Base-by-base conservation (phyloP, 2,888 invertebrate species). In the Clepsis dumicolana region DNA sequence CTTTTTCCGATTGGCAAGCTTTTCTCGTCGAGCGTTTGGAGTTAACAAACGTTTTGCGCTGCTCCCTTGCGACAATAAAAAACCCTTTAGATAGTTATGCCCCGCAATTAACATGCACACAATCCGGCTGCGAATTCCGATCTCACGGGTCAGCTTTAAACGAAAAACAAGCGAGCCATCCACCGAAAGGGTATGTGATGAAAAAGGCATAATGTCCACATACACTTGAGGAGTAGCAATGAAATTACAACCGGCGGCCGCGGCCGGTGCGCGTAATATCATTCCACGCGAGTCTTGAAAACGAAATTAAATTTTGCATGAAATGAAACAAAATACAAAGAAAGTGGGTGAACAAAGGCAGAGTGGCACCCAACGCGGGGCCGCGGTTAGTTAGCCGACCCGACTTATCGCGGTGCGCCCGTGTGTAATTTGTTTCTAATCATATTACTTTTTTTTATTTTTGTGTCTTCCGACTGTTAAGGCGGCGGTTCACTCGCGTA, bases 281-380 rank as follows among this genome's bases (percentile, higher is more conserved):
- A 92, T 92, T 93, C 93, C 93, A 81, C 83, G 86, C 93, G 93
- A 91, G 91, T 93, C 93, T 93, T 93, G 91, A 90, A 91, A 91
- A 90, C 93, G 91, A 93, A 93, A 93, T 93, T 93, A 91, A 93
- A 93, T 93, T 93, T 92, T 89, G 92, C 93, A 92, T 91, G 93
- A 91, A 93, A 92, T 91, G 89, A 89, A 90, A 91, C 91, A 88
- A 90, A 89, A 90, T 89, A 93, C 92, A 93, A 93, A 93, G 93
- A 93, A 93, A 90, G 86, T 87, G 88, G 86, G 80, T 82, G 86
- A 82, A 92, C 93, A 93, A 93, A 91, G 91, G 89, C 85, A 74
- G 78, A 85, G 85, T 87, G 88, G 86, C 83, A 84, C 81, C 80
- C 83, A 78, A 75, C 81, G 80, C 72, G 82, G 77, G 80, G 79